A percentile compares a stretch with the other conserved stretches of the same genome.
Conservation (phyloP, 2,113 vertebrate genomes). For the Arizona elegans region DNA sequence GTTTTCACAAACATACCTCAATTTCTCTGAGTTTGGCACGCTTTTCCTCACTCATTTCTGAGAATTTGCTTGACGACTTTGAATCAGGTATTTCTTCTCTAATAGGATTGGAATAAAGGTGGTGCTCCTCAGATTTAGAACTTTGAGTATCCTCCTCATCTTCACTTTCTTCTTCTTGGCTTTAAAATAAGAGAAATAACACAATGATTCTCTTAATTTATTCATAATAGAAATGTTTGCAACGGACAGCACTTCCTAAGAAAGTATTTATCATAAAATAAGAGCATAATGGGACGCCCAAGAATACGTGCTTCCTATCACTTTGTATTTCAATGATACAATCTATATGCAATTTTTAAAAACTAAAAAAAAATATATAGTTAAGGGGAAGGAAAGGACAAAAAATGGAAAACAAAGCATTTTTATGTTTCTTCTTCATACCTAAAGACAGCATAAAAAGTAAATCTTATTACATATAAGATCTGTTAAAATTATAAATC, state of each 20-base stretch:
- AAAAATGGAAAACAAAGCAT: background rate
- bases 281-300: background rate
- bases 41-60: conserved; percentile 96
- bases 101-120: conserved; percentile 83
- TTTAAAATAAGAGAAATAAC: conserved; percentile 52
- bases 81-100: conserved; percentile 86
- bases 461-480: background rate
- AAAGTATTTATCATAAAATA: background rate
- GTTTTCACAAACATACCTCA: conserved; percentile 73
- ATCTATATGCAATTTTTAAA: background rate
- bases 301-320: background rate
- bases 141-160: conserved; percentile 86
- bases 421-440: background rate
- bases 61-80: conserved; percentile 82
- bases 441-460: background rate
- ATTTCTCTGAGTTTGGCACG: conserved; percentile 95
- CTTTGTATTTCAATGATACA: background rate
- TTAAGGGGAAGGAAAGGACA: background rate
- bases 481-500: background rate
- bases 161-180: conserved; percentile 84
- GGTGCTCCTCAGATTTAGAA: conserved; percentile 84
- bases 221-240: background rate
- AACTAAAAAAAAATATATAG: background rate
- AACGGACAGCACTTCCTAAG: background rate
- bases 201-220: conserved; percentile 24